phyloP scores from a whole-genome alignment of 1,140 invertebrate species.

The Drosophila takahashii region DNA sequence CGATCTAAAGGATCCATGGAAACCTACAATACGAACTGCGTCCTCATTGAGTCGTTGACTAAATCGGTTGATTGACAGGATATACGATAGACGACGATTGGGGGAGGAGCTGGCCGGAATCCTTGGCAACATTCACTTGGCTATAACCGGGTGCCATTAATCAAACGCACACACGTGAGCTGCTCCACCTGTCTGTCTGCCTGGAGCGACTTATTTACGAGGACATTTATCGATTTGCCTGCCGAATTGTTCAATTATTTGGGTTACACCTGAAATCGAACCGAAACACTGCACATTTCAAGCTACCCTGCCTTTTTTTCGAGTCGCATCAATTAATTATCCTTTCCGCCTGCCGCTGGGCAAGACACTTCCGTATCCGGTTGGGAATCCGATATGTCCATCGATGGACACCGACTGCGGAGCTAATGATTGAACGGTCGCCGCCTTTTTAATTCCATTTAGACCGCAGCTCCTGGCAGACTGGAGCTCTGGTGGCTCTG shows the following conservation, averaged over 20 bases:
- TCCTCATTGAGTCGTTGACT: constrained; percentile 35
- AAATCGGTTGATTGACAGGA: constrained; percentile 79
- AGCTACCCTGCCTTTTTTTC: background rate
- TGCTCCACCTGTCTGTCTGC: constrained; percentile 38
- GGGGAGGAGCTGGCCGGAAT: constrained; percentile 4
- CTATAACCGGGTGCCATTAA: constrained; percentile 35
- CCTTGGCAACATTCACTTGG: constrained; percentile 18
- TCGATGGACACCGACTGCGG: constrained; percentile 53
- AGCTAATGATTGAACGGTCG: constrained; percentile 68
- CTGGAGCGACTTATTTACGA: constrained; percentile 61
- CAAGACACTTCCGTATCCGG: constrained; percentile 31
- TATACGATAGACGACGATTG: constrained; percentile 44
- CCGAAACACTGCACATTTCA: constrained; percentile 10
- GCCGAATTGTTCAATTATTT: constrained; percentile 66
- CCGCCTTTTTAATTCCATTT: constrained; percentile 68
- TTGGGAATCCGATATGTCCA: constrained; percentile 20
- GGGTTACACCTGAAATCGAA: constrained; percentile 17
- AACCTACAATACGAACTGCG: constrained; percentile 57
- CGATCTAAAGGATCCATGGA: constrained; percentile 5
- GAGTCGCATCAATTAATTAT: constrained; percentile 49
- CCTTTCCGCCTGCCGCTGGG: constrained; percentile 25
- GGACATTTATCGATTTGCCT: constrained; percentile 73
- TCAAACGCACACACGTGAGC: constrained; percentile 66
- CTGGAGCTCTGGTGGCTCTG: constrained; percentile 69
- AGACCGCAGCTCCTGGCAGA: constrained; percentile 40